Evolutionary conservation across 2,797 vertebrate species (phyloP), one percentile per base, ranked within the genome.

Genomic region (Catharus ustulatus): DNA sequence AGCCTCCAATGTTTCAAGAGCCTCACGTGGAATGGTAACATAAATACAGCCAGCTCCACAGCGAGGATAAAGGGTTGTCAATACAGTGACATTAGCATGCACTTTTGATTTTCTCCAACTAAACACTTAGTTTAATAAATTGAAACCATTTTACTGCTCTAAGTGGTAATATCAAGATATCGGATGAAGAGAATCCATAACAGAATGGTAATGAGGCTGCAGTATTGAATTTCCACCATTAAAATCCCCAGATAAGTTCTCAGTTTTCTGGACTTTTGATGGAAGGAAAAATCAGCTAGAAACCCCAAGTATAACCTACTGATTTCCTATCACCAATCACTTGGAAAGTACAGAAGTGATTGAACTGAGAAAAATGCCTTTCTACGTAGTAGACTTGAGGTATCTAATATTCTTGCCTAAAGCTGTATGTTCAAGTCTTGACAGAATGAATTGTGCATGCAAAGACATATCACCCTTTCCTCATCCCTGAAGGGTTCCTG

Each of bases 111-210:
- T 90, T 78, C 91, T 86, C 80, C 80, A 86, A 34, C 85, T 90
- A 94, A 93, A 82, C 76, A 90, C 62, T 94, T 90, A 93, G 79
- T 57, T 89, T 91, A 93, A 94, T 91, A 96, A 92, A 95, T 55
- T 58, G 64, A 93, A 94, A 85, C 43, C 68, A 86, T 91, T 94
- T 94, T 91, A 62, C 62, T n/a, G 58, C 55, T 58, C 4, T 75
- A 93, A 96, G 69, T 91, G 76, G 76, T 66, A 88, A 80, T 81
- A 93, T 77, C 84, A 87, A 92, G 81, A 71, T 87, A 93, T 10
- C 0, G 5, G 84, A 89, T 71, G 84, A 92, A 74, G 48, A 23
- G 55, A 90, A 88, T 86, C 79, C 46, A 42, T 91, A 94, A 67
- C 59, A 69, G 69, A 84, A 86, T 1, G 2, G 61, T 76, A 91